Percentiles rank a stretch among this genome's conserved stretches.
These are phyloP conservation scores for Dryobota labecula DNA, from an alignment of 2,888 invertebrate genomes.

Conservation along the genomic window DNA sequence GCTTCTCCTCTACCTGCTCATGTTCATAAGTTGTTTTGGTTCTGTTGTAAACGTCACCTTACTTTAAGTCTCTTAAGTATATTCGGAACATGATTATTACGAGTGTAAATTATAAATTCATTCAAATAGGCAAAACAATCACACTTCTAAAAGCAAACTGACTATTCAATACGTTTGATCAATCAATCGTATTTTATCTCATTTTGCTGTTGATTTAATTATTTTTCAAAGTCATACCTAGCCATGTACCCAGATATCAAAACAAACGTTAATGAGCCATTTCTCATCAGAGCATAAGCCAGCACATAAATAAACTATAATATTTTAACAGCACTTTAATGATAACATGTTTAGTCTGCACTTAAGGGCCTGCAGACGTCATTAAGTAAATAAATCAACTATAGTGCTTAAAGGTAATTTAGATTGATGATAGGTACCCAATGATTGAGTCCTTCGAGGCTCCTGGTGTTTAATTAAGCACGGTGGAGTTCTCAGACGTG, in stretches of 20 bases:
- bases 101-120: neutral
- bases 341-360: constrained; percentile 80
- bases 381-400: constrained; percentile 73
- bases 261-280: constrained; percentile 43
- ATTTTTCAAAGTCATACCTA: neutral
- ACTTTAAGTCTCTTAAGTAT: neutral
- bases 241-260: constrained; percentile 19
- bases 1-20: neutral
- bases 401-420: constrained; percentile 70
- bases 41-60: neutral
- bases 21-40: neutral
- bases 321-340: constrained; percentile 69
- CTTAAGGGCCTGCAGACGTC: constrained; percentile 66
- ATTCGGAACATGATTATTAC: neutral
- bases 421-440: constrained; percentile 71
- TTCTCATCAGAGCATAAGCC: constrained; percentile 30
- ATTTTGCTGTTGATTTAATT: neutral
- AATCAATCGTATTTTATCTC: neutral
- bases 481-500: constrained; percentile 52
- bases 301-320: constrained; percentile 59
- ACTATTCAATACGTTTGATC: neutral
- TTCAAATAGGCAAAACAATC: neutral
- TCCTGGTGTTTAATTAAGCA: constrained; percentile 65
- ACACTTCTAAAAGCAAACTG: neutral
- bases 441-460: constrained; percentile 66